Percentiles rank a stretch among this genome's conserved stretches.
Evolutionary conservation across 2,888 invertebrate genomes (phyloP).

Genomic region (Bellardia bayeri): DNA sequence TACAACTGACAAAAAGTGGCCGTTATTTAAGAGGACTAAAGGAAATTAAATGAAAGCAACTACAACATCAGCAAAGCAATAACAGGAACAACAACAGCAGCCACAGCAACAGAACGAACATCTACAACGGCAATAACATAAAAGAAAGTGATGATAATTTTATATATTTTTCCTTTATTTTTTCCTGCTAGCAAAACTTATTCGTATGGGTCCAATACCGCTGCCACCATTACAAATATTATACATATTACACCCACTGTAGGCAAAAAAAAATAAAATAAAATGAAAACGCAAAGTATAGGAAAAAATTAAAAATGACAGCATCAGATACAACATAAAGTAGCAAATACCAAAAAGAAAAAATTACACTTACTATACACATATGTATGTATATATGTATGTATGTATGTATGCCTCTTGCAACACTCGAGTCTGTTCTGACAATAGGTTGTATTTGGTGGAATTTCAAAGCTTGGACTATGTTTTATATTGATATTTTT

Average conservation of each 20-base stretch:
- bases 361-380: background rate
- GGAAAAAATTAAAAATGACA: conserved; percentile 47
- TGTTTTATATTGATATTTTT: too few relatives aligned
- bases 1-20: conserved; percentile 19
- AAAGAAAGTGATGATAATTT: conserved; percentile 61
- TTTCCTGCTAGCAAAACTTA: conserved; percentile 4
- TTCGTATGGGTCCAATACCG: background rate
- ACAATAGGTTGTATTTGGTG: too few relatives aligned
- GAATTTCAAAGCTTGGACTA: too few relatives aligned
- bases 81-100: background rate
- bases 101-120: conserved; percentile 12
- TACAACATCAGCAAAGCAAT: conserved; percentile 23
- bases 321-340: conserved; percentile 12
- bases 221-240: background rate
- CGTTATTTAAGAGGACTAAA: conserved; percentile 52
- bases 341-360: background rate
- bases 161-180: conserved; percentile 29
- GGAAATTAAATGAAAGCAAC: conserved; percentile 60
- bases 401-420: background rate
- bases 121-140: conserved; percentile 29
- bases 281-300: background rate
- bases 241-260: conserved; percentile 14
- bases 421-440: background rate
- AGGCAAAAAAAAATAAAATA: background rate
- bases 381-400: too few relatives aligned